Conservation (phyloP, 2,113 vertebrate genomes). For the Notarius lentiginosus region DNA sequence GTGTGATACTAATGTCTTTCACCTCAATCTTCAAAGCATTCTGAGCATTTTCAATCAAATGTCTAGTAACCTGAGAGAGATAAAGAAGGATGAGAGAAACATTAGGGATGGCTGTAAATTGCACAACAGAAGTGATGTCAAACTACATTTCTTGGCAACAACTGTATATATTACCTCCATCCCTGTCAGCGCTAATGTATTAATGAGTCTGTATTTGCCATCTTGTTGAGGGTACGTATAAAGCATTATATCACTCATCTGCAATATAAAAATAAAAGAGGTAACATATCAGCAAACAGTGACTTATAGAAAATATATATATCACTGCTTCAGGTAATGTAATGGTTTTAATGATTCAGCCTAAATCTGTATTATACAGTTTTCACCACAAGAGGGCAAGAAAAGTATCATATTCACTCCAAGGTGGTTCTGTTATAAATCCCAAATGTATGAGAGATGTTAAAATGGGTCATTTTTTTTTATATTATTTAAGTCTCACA, state of each 20-base stretch:
- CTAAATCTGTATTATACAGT: neutral
- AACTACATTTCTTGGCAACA: neutral
- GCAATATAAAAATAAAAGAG: constrained; percentile 22
- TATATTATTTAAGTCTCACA: neutral
- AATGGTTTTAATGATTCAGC: neutral
- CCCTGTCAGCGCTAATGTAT: constrained; percentile 79
- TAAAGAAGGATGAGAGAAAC: neutral
- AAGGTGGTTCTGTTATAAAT: neutral
- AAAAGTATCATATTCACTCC: neutral
- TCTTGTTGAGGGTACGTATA: constrained; percentile 96
- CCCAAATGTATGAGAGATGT: neutral
- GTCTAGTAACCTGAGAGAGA: constrained; percentile 83
- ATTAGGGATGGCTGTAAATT: neutral
- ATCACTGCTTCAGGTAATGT: neutral
- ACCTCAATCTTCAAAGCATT: constrained; percentile 86
- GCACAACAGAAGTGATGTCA: neutral
- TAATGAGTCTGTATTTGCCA: constrained; percentile 93
- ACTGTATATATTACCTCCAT: constrained; percentile 81
- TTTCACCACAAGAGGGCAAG: constrained; percentile 49
- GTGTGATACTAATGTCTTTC: constrained; percentile 78
- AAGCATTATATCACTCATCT: constrained; percentile 97
- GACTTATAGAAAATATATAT: neutral
- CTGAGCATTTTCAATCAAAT: constrained; percentile 79
- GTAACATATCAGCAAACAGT: constrained; percentile 6
- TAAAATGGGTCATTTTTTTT: neutral